These are phyloP conservation scores for Andricus quercusramuli DNA, from an alignment of 2,888 invertebrate genomes.

Conservation along the genomic window DNA sequence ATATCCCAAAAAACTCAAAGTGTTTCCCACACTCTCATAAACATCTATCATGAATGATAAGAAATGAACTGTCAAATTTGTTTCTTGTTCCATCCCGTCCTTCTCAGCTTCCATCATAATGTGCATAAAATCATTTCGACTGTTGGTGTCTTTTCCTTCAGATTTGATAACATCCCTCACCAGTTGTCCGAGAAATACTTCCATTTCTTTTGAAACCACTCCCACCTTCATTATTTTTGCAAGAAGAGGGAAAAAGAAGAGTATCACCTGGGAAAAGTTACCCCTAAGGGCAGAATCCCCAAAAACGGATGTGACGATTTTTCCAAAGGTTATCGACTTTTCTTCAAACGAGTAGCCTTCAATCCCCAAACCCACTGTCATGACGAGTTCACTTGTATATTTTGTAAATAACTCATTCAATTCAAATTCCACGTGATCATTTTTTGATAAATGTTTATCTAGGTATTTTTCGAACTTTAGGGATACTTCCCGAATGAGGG, in stretches of 20 bases:
- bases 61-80: constrained; percentile 79
- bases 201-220: constrained; percentile 67
- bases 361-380: constrained; percentile 62
- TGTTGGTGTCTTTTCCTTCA: constrained; percentile 64
- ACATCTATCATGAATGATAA: constrained; percentile 80
- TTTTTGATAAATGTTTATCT: constrained; percentile 42
- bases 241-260: constrained; percentile 2
- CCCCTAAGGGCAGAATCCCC: constrained; percentile 46
- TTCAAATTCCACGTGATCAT: constrained; percentile 55
- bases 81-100: constrained; percentile 64
- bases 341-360: constrained; percentile 65
- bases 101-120: constrained; percentile 71
- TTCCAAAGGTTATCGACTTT: constrained; percentile 49
- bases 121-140: constrained; percentile 79
- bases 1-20: constrained; percentile 78
- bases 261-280: background rate
- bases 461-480: constrained; percentile 57
- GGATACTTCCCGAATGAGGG: constrained; percentile 57
- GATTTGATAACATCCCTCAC: constrained; percentile 72
- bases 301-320: constrained; percentile 40
- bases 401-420: constrained; percentile 59
- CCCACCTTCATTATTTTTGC: constrained; percentile 63
- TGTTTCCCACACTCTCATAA: constrained; percentile 80
- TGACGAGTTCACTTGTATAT: constrained; percentile 66
- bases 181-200: constrained; percentile 69